Conservation (phyloP, 1,140 invertebrate species). For the Dufourea novaeangliae region DNA sequence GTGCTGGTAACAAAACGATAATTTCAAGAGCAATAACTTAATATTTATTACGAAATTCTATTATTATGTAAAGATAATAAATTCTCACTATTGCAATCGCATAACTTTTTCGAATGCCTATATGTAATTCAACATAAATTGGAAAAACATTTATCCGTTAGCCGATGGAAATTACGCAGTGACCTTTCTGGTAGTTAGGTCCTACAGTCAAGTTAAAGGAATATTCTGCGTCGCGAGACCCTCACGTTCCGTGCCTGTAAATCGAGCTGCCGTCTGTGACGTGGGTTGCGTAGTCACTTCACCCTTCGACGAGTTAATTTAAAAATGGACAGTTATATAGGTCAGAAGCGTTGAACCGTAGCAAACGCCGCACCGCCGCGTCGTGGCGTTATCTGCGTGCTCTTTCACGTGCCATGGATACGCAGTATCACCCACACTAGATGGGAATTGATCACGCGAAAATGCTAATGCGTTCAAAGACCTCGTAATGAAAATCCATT, state of each 20-base stretch:
- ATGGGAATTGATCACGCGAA: not conserved
- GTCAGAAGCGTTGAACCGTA: conserved; percentile 9
- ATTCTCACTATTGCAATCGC: too few relatives aligned
- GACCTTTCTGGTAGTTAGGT: not conserved
- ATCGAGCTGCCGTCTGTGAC: not conserved
- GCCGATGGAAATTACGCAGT: not conserved
- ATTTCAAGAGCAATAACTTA: too few relatives aligned
- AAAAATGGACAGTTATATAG: conserved; percentile 18
- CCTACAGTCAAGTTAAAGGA: too few relatives aligned
- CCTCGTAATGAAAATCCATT: conserved; percentile 5
- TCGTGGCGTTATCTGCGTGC: conserved; percentile 5
- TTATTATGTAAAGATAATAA: too few relatives aligned
- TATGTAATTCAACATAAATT: too few relatives aligned
- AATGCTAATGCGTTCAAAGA: conserved; percentile 7
- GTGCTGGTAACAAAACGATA: too few relatives aligned
- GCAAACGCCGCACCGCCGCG: too few relatives aligned
- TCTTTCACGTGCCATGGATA: conserved; percentile 13
- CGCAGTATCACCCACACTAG: not conserved
- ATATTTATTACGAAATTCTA: too few relatives aligned
- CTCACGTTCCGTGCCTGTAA: not conserved
- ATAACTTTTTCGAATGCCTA: too few relatives aligned
- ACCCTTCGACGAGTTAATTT: conserved; percentile 18
- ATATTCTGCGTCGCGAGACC: not conserved
- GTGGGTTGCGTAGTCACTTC: not conserved
- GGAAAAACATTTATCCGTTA: too few relatives aligned